Percentiles rank a stretch among this genome's conserved stretches.
Evolutionary conservation across 1,140 invertebrate genomes (phyloP).

Genomic region (honey bee (Apis mellifera)): DNA sequence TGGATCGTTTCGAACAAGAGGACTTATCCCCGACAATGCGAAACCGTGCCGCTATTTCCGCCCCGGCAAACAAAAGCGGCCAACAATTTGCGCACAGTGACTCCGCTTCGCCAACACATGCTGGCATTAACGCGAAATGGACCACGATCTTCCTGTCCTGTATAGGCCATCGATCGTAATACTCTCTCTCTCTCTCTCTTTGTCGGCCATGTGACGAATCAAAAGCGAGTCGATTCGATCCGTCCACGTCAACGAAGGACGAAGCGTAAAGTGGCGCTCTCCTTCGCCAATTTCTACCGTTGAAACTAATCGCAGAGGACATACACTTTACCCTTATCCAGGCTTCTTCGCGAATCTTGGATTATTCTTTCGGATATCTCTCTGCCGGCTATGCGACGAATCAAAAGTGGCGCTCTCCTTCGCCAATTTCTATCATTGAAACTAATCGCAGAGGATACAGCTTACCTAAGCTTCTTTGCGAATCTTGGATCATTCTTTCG

Average conservation of each 20-base stretch:
- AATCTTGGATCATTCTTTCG: too few species aligned
- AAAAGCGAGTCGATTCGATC: constrained; percentile 28
- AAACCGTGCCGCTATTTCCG: not conserved
- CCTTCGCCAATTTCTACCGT: too few species aligned
- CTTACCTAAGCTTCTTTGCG: too few species aligned
- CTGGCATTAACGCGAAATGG: constrained; percentile 41
- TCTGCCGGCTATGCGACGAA: too few species aligned
- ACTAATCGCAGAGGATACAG: too few species aligned
- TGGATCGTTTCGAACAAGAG: not conserved
- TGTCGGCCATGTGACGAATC: constrained; percentile 31
- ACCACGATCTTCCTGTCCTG: not conserved
- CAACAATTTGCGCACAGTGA: not conserved
- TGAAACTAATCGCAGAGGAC: too few species aligned
- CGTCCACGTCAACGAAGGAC: constrained; percentile 7
- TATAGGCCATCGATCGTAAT: constrained; percentile 46
- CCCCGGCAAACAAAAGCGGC: not conserved
- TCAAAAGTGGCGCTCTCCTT: too few species aligned
- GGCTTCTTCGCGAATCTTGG: too few species aligned
- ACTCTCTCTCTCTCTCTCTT: not conserved
- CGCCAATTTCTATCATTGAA: too few species aligned
- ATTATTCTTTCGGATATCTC: too few species aligned
- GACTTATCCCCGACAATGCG: not conserved
- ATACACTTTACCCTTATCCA: too few species aligned
- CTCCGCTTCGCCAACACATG: constrained; percentile 18
- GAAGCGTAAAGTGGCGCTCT: too few species aligned